Evolutionary conservation across 2,888 invertebrate species (phyloP).

Genomic region (Conus canariensis): DNA sequence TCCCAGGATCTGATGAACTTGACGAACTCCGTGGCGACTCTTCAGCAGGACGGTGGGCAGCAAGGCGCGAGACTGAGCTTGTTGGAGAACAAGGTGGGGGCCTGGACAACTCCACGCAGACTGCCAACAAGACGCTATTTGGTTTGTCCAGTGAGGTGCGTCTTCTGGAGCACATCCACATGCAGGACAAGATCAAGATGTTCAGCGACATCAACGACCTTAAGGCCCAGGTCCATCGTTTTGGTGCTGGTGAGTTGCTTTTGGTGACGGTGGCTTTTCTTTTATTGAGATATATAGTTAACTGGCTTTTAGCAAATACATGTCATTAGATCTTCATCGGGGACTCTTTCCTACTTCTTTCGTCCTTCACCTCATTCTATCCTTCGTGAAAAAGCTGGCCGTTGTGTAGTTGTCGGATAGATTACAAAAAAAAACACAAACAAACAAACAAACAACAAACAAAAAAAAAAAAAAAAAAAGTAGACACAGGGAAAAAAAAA

Average conservation of each 20-base stretch:
- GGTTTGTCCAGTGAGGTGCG: not conserved
- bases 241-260: not conserved
- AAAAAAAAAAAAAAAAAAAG: too few relatives aligned
- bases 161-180: constrained; percentile 6
- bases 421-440: too few relatives aligned
- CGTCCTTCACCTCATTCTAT: too few relatives aligned
- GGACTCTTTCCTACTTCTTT: too few relatives aligned
- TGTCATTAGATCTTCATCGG: too few relatives aligned
- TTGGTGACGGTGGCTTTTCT: too few relatives aligned
- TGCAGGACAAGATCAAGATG: constrained; percentile 17
- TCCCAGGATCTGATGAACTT: not conserved
- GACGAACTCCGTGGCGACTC: not conserved
- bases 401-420: too few relatives aligned
- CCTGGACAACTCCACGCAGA: not conserved
- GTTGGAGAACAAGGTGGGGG: not conserved
- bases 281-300: too few relatives aligned
- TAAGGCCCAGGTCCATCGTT: not conserved
- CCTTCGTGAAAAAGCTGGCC: too few relatives aligned
- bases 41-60: not conserved
- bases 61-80: not conserved
- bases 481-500: too few relatives aligned
- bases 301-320: too few relatives aligned
- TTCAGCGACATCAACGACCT: not conserved
- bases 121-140: not conserved
- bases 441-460: too few relatives aligned